Conservation (phyloP, 2,797 vertebrate species). For the Rhyacichthys aspro region DNA sequence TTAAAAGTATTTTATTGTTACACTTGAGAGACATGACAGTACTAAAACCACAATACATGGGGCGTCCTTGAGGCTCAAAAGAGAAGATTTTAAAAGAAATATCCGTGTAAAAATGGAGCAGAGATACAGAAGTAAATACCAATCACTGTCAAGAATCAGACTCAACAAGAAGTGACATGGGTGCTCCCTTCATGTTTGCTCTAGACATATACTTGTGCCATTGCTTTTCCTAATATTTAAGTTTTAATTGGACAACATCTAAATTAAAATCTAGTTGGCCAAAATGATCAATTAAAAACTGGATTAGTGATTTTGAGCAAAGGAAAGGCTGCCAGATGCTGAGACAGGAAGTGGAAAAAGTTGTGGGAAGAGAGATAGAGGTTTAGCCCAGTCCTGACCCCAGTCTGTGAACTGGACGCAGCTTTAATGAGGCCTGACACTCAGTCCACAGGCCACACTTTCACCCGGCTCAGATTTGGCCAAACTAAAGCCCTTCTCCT, state of each 20-base stretch:
- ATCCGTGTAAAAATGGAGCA: too few species aligned
- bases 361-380: constrained; percentile 54
- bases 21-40: too few species aligned
- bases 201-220: too few species aligned
- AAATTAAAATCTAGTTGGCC: background rate
- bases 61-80: too few species aligned
- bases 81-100: too few species aligned
- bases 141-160: background rate
- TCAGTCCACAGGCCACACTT: constrained; percentile 14
- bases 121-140: background rate
- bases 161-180: background rate
- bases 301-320: background rate
- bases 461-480: constrained; percentile 7
- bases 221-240: background rate
- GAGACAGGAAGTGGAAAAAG: constrained; percentile 55
- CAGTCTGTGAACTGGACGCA: constrained; percentile 21
- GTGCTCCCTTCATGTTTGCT: too few species aligned
- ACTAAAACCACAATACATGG: too few species aligned
- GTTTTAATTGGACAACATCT: background rate
- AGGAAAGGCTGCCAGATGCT: constrained; percentile 32
- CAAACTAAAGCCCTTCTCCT: background rate
- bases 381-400: constrained; percentile 48
- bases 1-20: background rate
- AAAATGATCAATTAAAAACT: background rate
- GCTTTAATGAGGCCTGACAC: constrained; percentile 30